Conservation (phyloP, 2,797 vertebrate species). For the Meda fulgida region DNA sequence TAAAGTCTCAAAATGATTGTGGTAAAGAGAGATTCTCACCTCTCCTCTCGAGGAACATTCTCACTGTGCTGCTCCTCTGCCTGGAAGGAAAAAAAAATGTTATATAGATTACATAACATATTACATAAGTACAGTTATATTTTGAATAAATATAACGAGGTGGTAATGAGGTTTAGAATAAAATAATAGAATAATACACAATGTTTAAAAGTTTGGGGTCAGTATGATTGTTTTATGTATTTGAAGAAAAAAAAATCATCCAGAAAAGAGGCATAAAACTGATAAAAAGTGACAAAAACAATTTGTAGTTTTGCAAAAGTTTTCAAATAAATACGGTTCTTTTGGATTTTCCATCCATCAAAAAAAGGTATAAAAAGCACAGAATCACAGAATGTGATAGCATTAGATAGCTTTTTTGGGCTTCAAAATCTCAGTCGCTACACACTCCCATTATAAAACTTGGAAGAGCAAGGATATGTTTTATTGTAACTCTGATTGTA, state of each 20-base stretch:
- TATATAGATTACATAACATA: not conserved
- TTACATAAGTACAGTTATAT: not conserved
- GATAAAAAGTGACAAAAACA: not conserved
- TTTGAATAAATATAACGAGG: no score
- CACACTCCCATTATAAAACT: no score
- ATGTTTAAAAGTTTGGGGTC: no score
- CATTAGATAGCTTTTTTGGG: no score
- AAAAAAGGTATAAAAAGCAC: no score
- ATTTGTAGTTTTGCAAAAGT: not conserved
- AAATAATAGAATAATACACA: not conserved
- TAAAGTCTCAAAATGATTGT: not conserved
- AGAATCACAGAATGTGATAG: no score
- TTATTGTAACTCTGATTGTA: no score
- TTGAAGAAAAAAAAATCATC: no score
- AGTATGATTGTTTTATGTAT: no score
- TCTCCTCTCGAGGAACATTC: constrained; percentile 85
- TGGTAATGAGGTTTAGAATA: not conserved
- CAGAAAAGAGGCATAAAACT: not conserved
- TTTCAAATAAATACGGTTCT: not conserved
- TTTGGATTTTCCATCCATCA: not conserved
- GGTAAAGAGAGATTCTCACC: constrained; percentile 74
- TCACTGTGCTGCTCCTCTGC: constrained; percentile 89
- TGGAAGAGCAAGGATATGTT: no score
- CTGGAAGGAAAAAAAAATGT: constrained; percentile 70
- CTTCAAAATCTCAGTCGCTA: no score